Evolutionary conservation across 2,797 vertebrate genomes (phyloP).

Genomic region (Sus cebifrons): DNA sequence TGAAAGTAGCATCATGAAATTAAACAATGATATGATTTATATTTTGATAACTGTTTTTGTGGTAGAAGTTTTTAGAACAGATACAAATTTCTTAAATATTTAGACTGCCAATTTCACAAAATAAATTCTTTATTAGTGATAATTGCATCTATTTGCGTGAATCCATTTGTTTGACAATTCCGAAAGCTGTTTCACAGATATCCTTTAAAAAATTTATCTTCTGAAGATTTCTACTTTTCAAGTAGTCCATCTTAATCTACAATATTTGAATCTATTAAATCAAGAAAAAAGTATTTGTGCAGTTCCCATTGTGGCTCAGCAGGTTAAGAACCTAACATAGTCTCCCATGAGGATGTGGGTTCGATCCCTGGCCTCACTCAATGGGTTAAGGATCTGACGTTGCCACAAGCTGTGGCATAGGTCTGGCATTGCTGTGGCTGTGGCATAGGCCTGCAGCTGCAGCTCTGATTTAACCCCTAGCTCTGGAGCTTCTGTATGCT

Average conservation of each 20-base stretch:
- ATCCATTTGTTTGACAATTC: neutral
- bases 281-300: neutral
- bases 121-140: neutral
- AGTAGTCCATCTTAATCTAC: neutral
- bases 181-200: neutral
- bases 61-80: constrained; percentile 14
- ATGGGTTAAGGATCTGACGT: no score
- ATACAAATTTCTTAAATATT: constrained; percentile 14
- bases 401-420: no score
- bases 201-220: constrained; percentile 26
- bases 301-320: no score
- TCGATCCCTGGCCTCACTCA: no score
- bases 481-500: no score
- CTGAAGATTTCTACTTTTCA: neutral
- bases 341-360: no score
- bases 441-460: no score
- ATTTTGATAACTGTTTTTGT: neutral
- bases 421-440: no score
- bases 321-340: no score
- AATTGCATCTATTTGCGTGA: neutral
- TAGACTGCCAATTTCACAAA: constrained; percentile 15
- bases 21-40: neutral
- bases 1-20: neutral
- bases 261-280: neutral
- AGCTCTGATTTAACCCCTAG: no score